phyloP scores from a whole-genome alignment of 2,113 vertebrate genomes.

The Archilochus colubris region DNA sequence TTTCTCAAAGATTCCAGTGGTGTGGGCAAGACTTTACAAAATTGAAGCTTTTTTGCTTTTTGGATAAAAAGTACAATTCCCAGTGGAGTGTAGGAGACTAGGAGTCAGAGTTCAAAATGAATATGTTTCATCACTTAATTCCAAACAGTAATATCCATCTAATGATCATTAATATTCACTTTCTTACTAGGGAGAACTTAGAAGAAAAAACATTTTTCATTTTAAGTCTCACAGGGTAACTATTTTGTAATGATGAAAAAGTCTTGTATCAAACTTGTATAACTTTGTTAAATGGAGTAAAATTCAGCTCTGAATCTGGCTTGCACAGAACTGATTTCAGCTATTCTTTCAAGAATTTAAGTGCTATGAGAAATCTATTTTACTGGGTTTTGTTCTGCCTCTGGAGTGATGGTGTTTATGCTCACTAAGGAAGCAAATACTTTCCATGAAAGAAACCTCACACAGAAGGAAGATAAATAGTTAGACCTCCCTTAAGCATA shows the following conservation, averaged over 20 bases:
- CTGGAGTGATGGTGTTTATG: neutral
- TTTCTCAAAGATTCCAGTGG: neutral
- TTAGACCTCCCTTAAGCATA: neutral
- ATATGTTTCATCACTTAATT: neutral
- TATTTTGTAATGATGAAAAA: neutral
- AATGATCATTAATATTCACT: neutral
- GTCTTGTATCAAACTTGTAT: neutral
- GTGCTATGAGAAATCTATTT: neutral
- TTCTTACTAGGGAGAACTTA: neutral
- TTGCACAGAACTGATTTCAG: neutral
- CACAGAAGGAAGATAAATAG: neutral
- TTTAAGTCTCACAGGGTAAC: neutral
- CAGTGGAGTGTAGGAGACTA: neutral
- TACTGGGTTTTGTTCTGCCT: neutral
- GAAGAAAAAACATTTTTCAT: neutral
- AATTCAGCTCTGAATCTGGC: neutral
- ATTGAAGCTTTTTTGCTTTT: neutral
- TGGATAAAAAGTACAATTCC: neutral
- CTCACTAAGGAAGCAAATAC: neutral
- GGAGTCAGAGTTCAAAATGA: neutral
- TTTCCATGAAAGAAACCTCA: neutral
- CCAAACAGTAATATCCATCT: neutral
- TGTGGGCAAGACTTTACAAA: neutral
- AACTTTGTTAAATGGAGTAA: neutral
- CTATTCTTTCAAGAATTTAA: neutral